phyloP scores from a whole-genome alignment of 2,113 vertebrate species.

The Cyprinodon tularosa region DNA sequence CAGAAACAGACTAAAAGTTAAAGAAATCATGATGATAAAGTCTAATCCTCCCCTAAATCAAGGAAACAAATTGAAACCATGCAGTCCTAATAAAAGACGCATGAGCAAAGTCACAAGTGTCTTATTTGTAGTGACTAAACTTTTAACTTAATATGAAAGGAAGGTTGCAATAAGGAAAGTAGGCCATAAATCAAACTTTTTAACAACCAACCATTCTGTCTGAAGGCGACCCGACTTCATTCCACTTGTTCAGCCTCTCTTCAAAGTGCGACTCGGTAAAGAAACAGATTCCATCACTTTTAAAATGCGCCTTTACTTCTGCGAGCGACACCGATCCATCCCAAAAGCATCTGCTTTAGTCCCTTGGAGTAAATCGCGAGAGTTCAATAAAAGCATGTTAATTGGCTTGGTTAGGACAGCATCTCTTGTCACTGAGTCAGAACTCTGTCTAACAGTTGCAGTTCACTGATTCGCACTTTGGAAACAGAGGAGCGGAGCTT shows the following conservation, averaged over 20 bases:
- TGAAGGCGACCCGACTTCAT: constrained; percentile 42
- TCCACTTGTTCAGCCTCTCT: constrained; percentile 47
- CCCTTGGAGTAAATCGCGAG: constrained; percentile 5
- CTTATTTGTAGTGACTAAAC: not conserved
- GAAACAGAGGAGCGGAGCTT: constrained; percentile 50
- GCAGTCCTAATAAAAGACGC: not conserved
- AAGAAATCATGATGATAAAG: not conserved
- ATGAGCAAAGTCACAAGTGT: not conserved
- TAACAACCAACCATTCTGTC: constrained; percentile 56
- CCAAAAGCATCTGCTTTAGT: not conserved
- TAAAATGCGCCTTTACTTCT: constrained; percentile 13
- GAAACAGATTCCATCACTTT: constrained; percentile 49
- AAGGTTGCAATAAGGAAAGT: constrained; percentile 10
- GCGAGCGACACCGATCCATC: constrained; percentile 11
- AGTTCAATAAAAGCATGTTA: constrained; percentile 38
- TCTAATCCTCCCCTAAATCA: not conserved
- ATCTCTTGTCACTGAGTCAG: constrained; percentile 15
- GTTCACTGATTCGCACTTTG: constrained; percentile 46
- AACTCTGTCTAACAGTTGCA: constrained; percentile 28
- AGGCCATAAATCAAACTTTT: not conserved
- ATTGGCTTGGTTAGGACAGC: constrained; percentile 19
- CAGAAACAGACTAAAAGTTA: not conserved
- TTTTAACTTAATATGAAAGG: not conserved
- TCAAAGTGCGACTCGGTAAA: constrained; percentile 34
- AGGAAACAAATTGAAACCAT: constrained; percentile 26